These are phyloP conservation scores for Megalonaias nervosa DNA, from an alignment of 1,140 invertebrate species.

Conservation along the genomic window DNA sequence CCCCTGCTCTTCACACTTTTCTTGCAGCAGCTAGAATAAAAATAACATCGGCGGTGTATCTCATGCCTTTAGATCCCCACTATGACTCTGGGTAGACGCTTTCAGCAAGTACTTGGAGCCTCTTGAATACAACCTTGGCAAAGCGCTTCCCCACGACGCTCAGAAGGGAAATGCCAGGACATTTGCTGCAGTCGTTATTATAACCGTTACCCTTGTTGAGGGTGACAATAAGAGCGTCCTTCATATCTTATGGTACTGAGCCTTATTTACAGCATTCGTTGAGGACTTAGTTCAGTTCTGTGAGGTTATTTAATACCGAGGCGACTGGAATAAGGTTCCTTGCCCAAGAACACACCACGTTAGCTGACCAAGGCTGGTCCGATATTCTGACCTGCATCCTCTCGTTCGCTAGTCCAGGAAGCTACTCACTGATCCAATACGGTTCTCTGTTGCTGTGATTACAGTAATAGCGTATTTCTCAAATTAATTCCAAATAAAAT, in stretches of 20 bases:
- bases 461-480: no score
- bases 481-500: no score
- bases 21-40: conserved; percentile 43
- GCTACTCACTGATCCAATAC: no score
- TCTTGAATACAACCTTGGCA: conserved; percentile 12
- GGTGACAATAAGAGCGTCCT: conserved; percentile 38
- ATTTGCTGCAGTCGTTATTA: no score
- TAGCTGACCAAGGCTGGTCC: no score
- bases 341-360: no score
- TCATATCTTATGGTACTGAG: conserved; percentile 33
- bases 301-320: no score
- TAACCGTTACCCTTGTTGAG: conserved; percentile 47
- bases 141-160: conserved; percentile 44
- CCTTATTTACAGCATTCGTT: conserved; percentile 24
- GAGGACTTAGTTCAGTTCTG: no score
- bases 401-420: no score
- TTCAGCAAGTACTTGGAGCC: conserved; percentile 22
- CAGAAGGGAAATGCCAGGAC: conserved; percentile 44
- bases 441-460: no score
- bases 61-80: conserved; percentile 38
- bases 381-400: no score
- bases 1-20: conserved; percentile 45
- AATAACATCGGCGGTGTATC: conserved; percentile 42
- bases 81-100: conserved; percentile 34
- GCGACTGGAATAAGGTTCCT: no score